These are phyloP conservation scores for Setophaga petechia DNA, from an alignment of 2,113 vertebrate genomes.

Conservation along the genomic window DNA sequence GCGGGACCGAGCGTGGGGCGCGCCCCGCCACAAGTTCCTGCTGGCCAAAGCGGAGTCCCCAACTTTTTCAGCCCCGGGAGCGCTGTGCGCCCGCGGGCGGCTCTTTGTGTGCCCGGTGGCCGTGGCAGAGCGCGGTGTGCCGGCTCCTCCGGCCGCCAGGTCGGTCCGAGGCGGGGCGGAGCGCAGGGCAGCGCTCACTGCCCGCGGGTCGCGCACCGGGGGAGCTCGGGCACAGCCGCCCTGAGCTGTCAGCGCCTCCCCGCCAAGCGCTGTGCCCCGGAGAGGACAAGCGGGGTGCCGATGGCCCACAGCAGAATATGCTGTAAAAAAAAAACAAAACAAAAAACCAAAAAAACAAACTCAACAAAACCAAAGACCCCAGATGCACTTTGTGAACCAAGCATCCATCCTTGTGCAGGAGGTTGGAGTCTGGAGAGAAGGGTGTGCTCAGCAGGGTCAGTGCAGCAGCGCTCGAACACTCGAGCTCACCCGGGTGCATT, in stretches of 20 bases:
- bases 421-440: not conserved
- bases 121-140: not conserved
- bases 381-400: not conserved
- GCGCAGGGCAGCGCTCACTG: not conserved
- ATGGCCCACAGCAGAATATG: not conserved
- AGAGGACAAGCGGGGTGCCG: accelerated
- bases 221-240: not conserved
- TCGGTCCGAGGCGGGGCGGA: not conserved
- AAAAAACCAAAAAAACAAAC: too few relatives aligned
- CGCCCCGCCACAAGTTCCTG: not conserved
- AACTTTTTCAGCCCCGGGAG: too few relatives aligned
- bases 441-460: not conserved
- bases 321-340: not conserved
- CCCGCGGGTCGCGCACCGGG: not conserved
- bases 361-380: too few relatives aligned
- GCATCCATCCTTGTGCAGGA: not conserved
- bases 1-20: not conserved
- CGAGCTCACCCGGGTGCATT: not conserved
- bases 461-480: accelerated
- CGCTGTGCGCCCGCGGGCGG: not conserved
- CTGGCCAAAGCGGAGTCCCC: not conserved
- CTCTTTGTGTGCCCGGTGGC: not conserved
- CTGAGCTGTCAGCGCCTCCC: not conserved
- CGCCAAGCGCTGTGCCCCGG: not conserved
- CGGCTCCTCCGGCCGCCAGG: not conserved